phyloP scores from a whole-genome alignment of 2,113 vertebrate species.

The Apaloderma vittatum region DNA sequence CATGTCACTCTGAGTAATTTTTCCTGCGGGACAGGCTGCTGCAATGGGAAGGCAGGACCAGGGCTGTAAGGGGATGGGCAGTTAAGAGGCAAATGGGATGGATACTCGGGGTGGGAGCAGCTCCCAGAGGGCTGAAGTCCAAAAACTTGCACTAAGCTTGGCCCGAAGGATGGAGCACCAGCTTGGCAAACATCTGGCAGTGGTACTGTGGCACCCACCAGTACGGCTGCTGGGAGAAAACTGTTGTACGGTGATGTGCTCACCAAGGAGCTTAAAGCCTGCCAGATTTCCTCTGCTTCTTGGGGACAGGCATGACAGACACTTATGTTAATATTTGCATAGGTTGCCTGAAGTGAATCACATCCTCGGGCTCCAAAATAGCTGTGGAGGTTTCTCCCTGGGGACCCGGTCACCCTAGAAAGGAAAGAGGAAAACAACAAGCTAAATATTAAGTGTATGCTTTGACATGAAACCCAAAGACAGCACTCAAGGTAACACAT shows the following conservation, averaged over 20 bases:
- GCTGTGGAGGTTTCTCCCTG: background rate
- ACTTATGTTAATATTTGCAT: background rate
- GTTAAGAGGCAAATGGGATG: background rate
- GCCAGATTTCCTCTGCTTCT: background rate
- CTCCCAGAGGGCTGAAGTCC: background rate
- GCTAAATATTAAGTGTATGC: background rate
- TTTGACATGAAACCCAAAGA: background rate
- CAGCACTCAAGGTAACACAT: background rate
- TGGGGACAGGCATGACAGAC: background rate
- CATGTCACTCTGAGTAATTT: background rate
- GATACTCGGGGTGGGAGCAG: background rate
- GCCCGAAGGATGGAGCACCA: background rate
- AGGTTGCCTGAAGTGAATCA: slow-evolving; percentile 1
- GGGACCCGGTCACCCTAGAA: background rate
- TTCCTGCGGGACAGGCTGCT: background rate
- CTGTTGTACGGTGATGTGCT: too few species aligned
- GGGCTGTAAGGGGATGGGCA: background rate
- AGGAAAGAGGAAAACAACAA: background rate
- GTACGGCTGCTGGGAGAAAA: background rate
- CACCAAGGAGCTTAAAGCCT: background rate
- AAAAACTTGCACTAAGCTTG: too few species aligned
- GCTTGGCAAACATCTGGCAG: background rate
- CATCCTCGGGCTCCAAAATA: background rate
- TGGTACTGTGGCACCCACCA: background rate
- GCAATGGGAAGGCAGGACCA: background rate